phyloP scores from a whole-genome alignment of 2,113 vertebrate genomes.

The Pristiophorus japonicus region DNA sequence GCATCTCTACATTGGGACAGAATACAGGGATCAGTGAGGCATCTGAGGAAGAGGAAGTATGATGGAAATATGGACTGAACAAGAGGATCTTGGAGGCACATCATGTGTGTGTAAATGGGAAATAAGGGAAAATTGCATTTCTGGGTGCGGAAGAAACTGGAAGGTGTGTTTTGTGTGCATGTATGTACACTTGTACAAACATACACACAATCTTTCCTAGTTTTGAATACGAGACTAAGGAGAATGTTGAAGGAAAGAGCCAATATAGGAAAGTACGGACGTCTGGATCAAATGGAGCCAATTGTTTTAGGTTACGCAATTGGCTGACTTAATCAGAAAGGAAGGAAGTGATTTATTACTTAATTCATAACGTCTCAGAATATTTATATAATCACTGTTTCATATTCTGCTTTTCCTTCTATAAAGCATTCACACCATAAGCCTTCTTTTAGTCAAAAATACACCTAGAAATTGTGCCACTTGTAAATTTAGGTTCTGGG shows the following conservation, averaged over 20 bases:
- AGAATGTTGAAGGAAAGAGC: neutral
- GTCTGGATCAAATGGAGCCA: neutral
- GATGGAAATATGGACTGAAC: neutral
- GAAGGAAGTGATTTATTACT: neutral
- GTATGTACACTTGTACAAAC: neutral
- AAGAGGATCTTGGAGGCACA: neutral
- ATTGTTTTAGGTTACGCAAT: neutral
- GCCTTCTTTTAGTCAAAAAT: neutral
- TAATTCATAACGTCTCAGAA: neutral
- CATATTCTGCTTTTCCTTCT: neutral
- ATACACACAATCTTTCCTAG: too few relatives aligned
- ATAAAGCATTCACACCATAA: neutral
- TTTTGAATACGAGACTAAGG: neutral
- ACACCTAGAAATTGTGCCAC: neutral
- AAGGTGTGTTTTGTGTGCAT: neutral
- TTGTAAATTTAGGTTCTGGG: neutral
- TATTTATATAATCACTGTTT: neutral
- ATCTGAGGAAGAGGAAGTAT: neutral
- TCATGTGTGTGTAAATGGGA: neutral
- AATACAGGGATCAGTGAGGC: neutral
- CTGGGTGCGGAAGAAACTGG: neutral
- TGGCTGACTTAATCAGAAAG: neutral
- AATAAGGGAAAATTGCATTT: neutral
- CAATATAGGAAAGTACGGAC: neutral
- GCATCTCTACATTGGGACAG: neutral